phyloP scores from a whole-genome alignment of 1,140 invertebrate genomes.

The Drosophila albomicans region DNA sequence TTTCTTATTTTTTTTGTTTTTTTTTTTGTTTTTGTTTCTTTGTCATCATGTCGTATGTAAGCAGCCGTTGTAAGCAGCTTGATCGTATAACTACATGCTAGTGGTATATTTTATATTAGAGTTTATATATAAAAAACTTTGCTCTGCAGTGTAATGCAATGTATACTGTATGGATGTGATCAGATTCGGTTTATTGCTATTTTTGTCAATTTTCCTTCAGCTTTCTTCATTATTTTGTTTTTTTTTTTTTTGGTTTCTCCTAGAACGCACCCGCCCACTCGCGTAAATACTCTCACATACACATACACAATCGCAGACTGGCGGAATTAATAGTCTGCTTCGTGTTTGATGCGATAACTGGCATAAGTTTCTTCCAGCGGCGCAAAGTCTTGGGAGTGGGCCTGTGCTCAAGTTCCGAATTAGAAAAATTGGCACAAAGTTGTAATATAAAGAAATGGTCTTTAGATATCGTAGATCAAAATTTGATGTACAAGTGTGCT shows the following conservation, averaged over 20 bases:
- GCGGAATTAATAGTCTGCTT: slow-evolving; percentile 75
- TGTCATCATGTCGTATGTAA: slow-evolving; percentile 25
- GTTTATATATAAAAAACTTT: slow-evolving; percentile 25
- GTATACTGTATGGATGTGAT: slow-evolving; percentile 4
- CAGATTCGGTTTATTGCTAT: slow-evolving; percentile 1
- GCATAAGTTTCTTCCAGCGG: slow-evolving; percentile 84
- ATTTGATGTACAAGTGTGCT: slow-evolving; percentile 27
- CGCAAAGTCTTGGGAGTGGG: slow-evolving; percentile 79
- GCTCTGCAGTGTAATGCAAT: slow-evolving; percentile 5
- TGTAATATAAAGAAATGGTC: slow-evolving; percentile 55
- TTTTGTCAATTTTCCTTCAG: slow-evolving; percentile 11
- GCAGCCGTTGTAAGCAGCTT: slow-evolving; percentile 35
- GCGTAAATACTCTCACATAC: slow-evolving; percentile 7
- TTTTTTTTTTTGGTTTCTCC: not conserved
- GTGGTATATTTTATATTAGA: slow-evolving; percentile 36
- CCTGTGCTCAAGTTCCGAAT: slow-evolving; percentile 62
- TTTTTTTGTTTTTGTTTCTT: slow-evolving; percentile 8
- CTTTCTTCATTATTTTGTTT: too few relatives aligned
- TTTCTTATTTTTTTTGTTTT: slow-evolving; percentile 25
- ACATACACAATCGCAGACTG: not conserved
- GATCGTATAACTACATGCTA: slow-evolving; percentile 44
- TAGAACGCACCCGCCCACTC: slow-evolving; percentile 24
- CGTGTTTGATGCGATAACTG: slow-evolving; percentile 83
- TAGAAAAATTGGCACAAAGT: slow-evolving; percentile 72
- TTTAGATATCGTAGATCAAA: slow-evolving; percentile 49